Conservation (phyloP, 2,888 invertebrate genomes). For the Oligia strigilis region DNA sequence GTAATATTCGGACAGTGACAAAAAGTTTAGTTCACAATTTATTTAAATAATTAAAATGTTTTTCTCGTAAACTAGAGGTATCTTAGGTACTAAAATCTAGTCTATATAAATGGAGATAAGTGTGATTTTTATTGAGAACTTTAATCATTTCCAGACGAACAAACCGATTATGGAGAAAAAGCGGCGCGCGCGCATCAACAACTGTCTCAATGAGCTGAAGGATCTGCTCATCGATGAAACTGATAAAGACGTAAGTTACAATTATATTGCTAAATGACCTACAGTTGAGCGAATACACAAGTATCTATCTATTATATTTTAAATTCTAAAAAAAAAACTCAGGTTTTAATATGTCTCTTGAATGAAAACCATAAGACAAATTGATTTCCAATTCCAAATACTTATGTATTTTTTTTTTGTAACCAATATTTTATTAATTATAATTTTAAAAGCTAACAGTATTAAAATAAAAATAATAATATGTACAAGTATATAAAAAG, state of each 20-base stretch:
- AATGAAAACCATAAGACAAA: not conserved
- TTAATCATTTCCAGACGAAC: slow-evolving; percentile 92
- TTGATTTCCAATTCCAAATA: not conserved
- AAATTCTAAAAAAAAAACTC: not conserved
- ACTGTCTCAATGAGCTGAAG: slow-evolving; percentile 96
- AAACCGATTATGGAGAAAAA: slow-evolving; percentile 98
- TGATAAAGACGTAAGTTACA: slow-evolving; percentile 96
- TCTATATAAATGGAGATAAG: not conserved
- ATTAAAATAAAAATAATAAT: too few species aligned
- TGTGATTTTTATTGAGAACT: slow-evolving; percentile 5
- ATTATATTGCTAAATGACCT: not conserved
- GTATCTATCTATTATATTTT: too few species aligned
- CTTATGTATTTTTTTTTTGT: too few species aligned
- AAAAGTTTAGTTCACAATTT: not conserved
- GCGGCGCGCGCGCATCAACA: slow-evolving; percentile 96
- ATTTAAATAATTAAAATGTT: not conserved
- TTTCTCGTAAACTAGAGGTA: not conserved
- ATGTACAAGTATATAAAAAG: too few species aligned
- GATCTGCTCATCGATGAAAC: slow-evolving; percentile 95
- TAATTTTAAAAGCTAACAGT: too few species aligned
- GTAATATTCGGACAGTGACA: not conserved
- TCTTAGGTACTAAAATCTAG: too few species aligned
- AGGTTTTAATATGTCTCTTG: too few species aligned
- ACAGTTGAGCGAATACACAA: not conserved
- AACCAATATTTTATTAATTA: too few species aligned